These are phyloP conservation scores for Enteromius paludinosus DNA, from an alignment of 2,797 vertebrate genomes.

Conservation along the genomic window DNA sequence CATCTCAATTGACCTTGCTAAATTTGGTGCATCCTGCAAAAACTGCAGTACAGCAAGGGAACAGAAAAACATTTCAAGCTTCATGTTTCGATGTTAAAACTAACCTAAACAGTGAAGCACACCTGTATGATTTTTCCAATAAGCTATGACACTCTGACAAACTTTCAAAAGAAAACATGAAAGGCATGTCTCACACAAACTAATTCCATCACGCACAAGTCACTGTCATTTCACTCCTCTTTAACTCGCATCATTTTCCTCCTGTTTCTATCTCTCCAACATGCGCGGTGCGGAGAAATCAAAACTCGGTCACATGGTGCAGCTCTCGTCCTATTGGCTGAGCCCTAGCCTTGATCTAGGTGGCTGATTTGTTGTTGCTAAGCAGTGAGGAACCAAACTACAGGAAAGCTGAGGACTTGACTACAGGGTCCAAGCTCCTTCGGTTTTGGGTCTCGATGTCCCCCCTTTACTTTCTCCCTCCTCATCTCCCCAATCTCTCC, in stretches of 20 bases:
- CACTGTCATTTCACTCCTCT: constrained; percentile 49
- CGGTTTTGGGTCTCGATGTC: constrained; percentile 60
- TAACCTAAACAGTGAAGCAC: background rate
- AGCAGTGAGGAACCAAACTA: constrained; percentile 79
- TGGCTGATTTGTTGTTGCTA: constrained; percentile 85
- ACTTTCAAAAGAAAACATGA: background rate
- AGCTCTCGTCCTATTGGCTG: constrained; percentile 72
- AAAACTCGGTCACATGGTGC: constrained; percentile 80
- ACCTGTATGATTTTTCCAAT: background rate
- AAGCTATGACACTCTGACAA: background rate
- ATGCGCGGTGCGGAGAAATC: constrained; percentile 74
- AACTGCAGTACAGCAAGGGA: background rate
- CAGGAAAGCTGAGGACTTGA: constrained; percentile 68
- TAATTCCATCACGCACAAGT: constrained; percentile 13
- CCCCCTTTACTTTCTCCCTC: constrained; percentile 63
- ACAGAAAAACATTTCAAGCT: background rate
- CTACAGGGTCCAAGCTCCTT: constrained; percentile 75
- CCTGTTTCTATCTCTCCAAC: constrained; percentile 51
- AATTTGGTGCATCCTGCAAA: background rate
- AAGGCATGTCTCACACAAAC: background rate
- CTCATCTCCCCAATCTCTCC: constrained; percentile 52
- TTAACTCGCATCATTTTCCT: constrained; percentile 48
- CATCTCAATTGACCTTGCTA: constrained; percentile 42
- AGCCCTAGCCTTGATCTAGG: constrained; percentile 56
- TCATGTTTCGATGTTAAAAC: background rate